Base-by-base conservation (phyloP, 2,113 vertebrate species). In the Thomomys bottae region DNA sequence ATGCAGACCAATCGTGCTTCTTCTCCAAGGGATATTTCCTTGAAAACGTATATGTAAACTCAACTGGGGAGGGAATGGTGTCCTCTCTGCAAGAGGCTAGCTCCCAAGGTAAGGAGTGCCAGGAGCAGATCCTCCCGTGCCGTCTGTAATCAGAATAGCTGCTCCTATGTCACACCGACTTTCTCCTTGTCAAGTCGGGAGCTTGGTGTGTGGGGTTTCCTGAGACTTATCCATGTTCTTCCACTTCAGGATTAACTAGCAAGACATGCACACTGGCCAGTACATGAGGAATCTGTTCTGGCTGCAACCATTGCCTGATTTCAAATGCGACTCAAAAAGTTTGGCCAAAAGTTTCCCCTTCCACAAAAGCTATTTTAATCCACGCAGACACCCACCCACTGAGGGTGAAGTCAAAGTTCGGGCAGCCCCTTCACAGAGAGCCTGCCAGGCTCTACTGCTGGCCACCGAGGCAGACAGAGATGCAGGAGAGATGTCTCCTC, bases 341-440 rank as follows among this genome's bases (percentile, higher is more conserved):
- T 94, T 93, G 95, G 82, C 89, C 91, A 81, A 78, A 93, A 95
- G 84, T 80, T 85, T 95, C 72, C 84, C 85, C 93, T 95, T 70
- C 94, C 49, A 93, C 93, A 87, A 94, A 92, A 96, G 71, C 83
- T 95, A 24, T 81, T 94, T 94, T 96, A 95, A 94, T 97, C 86
- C 94, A 88, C 80, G 66, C 85, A 89, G 88, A 94, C 90, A 61
- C 78, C 73, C 40, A 83, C 70, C 91, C 90, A 94, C 95, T 86
- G 94, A 89, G 93, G 71, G 66, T 76, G 71, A 90, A 94, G 72
- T 84, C 32, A 84, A 92, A 92, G 86, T 92, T 40, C 23, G 81
- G 73, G 59, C 36, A 83, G 95, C 57, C 78, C 82, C 82, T 61
- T 26, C 71, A 76, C n/a, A 30, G 87, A 92, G 92, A 92, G 79